Base-by-base conservation (phyloP, 30 jellyfish, hydroid and myxozoan species). In the Mastigias papua region DNA sequence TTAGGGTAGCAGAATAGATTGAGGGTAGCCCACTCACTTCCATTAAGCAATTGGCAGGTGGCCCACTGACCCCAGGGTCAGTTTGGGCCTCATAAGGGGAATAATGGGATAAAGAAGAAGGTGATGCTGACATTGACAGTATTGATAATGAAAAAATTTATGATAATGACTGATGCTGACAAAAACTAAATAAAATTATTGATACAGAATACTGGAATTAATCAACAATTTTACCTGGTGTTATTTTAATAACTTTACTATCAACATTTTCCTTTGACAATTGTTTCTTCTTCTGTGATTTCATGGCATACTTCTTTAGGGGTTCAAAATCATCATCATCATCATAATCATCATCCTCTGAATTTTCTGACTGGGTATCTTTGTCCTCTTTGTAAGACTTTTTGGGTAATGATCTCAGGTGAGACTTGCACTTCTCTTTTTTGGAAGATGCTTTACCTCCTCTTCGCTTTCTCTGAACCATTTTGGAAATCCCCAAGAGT, bases 291-390 rank as follows among this genome's bases (percentile, higher is more conserved):
- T 4, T 27, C 4, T 49, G 34, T 32, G 60, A 27, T 16, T 23
- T 42, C 42, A 66, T 79, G 22, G 46, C 57, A 27, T 19, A 33
- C 25, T 79, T 79, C 65, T 34, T 64, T 17, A 7, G 29, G n/a
- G 90, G 90, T 21, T 61, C 81, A 79, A 79, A 79, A 58, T 79
- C 90, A 29, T 63, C 81, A 79, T 79, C 90, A 34, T 35, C 42
- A 63, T 22, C 69, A 23, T 57, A 8, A 37, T 37, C 54, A 37
- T 3, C 16, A 63, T 22, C 74, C 4, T 63, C 74, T 6, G 74
- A 63, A 63, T 63, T 28, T 23, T 63, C 74, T 1, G 74, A 63
- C 42, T 63, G 74, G 19, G 74, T 63, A 63, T 8, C 23, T 10
- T 10, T 25, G 7, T 63, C 42, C 42, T 63, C 74, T 63, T 63